phyloP scores from a whole-genome alignment of 2,888 invertebrate genomes.

The Tiliacea citrago region DNA sequence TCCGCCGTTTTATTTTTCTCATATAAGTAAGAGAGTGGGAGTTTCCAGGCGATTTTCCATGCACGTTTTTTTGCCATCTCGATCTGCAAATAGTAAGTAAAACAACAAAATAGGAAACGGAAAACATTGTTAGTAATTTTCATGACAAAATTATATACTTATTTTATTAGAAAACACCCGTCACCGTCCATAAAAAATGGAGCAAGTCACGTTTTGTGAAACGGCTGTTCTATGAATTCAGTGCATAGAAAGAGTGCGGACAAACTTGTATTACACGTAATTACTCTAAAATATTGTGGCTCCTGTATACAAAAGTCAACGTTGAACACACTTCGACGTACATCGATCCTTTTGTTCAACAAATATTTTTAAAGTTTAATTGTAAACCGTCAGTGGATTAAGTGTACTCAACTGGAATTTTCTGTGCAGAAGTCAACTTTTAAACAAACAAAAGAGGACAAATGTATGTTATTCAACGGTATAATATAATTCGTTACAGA shows the following conservation, averaged over 20 bases:
- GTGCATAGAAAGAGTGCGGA: conserved; percentile 6
- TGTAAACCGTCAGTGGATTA: not conserved
- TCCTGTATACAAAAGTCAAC: not conserved
- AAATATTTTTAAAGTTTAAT: not conserved
- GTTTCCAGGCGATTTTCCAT: not conserved
- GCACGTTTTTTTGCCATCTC: not conserved
- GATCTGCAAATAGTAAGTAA: conserved; percentile 42
- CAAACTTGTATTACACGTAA: not conserved
- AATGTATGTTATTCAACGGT: conserved; percentile 10
- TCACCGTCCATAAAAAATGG: conserved; percentile 11
- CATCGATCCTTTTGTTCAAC: not conserved
- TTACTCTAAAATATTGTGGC: not conserved
- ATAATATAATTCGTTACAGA: conserved; percentile 22
- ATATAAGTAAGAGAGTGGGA: conserved; percentile 9
- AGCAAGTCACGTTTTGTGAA: conserved; percentile 24
- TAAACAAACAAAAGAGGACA: not conserved
- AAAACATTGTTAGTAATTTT: conserved; percentile 6
- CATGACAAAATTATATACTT: not conserved
- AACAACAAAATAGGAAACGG: not conserved
- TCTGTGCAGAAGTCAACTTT: not conserved
- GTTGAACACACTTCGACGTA: not conserved
- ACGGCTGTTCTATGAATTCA: not conserved
- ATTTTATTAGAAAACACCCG: conserved; percentile 11
- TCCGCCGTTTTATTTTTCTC: conserved; percentile 22
- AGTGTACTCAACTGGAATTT: conserved; percentile 3